Evolutionary conservation across 2,888 invertebrate genomes (phyloP).

Genomic region (Electrophaes corylata): DNA sequence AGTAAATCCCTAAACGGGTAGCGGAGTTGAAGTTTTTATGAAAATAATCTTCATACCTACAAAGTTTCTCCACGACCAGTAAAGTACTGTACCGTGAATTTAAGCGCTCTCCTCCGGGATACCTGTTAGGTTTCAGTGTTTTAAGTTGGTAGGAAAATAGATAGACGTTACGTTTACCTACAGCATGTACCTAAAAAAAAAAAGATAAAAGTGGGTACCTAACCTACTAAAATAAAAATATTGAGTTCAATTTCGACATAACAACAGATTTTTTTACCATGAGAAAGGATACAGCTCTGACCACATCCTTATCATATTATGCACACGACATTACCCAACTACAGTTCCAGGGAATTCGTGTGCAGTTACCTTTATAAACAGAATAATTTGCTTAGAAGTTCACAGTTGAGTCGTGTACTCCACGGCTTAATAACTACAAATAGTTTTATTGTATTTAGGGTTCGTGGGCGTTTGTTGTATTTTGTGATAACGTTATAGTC

Average conservation of each 20-base stretch:
- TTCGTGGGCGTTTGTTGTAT: constrained; percentile 14
- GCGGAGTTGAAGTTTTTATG: no score
- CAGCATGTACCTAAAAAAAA: no score
- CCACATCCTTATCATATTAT: constrained; percentile 24
- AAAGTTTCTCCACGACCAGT: no score
- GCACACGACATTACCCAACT: constrained; percentile 38
- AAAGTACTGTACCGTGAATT: no score
- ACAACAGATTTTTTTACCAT: constrained; percentile 3
- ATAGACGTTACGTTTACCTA: no score
- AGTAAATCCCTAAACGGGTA: no score
- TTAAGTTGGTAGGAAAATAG: no score
- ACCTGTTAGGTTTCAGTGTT: no score
- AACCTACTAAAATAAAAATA: no score
- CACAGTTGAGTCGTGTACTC: constrained; percentile 56
- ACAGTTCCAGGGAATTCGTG: constrained; percentile 24
- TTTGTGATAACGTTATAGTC: constrained; percentile 26
- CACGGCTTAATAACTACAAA: constrained; percentile 51
- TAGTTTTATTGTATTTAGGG: constrained; percentile 6
- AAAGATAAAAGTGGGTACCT: no score
- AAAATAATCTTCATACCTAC: no score
- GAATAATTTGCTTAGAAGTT: background rate
- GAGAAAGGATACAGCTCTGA: constrained; percentile 7
- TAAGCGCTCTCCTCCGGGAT: no score
- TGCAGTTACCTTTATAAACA: constrained; percentile 46
- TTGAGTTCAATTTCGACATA: background rate